These are phyloP conservation scores for Smittia aterrima DNA, from an alignment of 2,888 invertebrate species.

Conservation along the genomic window DNA sequence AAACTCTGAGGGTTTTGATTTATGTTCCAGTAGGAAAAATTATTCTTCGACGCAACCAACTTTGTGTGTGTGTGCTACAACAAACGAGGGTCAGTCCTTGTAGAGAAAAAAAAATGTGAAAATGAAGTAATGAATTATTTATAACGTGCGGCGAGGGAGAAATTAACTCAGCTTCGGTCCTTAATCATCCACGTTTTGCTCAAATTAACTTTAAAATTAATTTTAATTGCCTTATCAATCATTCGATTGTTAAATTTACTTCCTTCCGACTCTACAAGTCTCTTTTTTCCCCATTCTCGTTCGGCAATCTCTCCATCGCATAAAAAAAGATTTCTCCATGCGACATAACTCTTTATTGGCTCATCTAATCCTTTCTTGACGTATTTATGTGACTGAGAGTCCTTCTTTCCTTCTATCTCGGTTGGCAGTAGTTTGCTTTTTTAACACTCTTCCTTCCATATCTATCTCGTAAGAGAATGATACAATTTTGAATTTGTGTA, in stretches of 20 bases:
- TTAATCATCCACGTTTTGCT: not conserved
- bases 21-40: not conserved
- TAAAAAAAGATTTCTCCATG: not conserved
- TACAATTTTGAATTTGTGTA: constrained; percentile 24
- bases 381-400: constrained; percentile 25
- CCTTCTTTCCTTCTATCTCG: not conserved
- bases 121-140: constrained; percentile 14
- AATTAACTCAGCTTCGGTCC: not conserved
- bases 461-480: not conserved
- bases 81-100: not conserved
- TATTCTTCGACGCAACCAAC: not conserved
- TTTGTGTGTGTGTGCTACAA: not conserved
- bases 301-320: not conserved
- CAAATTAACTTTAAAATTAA: constrained; percentile 21
- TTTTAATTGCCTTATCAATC: constrained; percentile 23
- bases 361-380: constrained; percentile 25
- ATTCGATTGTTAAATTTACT: not conserved
- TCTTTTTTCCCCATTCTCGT: not conserved
- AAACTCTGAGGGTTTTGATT: not conserved
- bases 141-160: constrained; percentile 3
- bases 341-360: constrained; percentile 18
- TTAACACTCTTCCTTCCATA: not conserved
- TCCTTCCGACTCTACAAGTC: not conserved
- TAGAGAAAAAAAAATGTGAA: not conserved
- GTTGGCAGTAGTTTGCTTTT: constrained; percentile 13